Evolutionary conservation across 2,888 invertebrate species (phyloP), one percentile per base, ranked within the genome.

Genomic region (Smittia aterrima): DNA sequence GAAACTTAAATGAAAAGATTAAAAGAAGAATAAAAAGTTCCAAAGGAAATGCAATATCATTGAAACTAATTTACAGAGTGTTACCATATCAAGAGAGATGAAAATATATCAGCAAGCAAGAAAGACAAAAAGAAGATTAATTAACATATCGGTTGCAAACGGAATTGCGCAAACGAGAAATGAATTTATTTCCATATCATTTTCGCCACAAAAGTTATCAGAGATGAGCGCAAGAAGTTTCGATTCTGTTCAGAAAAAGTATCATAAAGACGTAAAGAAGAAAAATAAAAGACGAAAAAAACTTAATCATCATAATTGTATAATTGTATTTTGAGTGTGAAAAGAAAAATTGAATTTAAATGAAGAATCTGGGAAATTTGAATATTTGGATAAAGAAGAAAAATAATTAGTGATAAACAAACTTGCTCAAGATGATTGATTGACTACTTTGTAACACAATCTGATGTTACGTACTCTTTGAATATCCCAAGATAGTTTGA

Each of bases 311-410:
- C 47, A 16, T 47, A 47, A 47, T 32, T 47, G 9, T 62, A 62
- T 72, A 71, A 71, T 71, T 71, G 72, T 72, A 72, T 72, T 72
- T 71, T 72, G 72, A 40, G 72, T 72, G 72, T 71, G 41, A 71
- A 68, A 68, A 53, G n/a, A 16, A 47, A 47, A 58, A 18, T 22
- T 58, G 58, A 71, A 54, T 71, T 54, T 54, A 71, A 53, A 25
- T 25, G 25, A 53, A 71, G 41, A 71, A 54, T 25, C 47, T 53
- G 54, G 32, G 47, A 18, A 47, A 54, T 32, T 11, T 6, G 16
- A 54, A 24, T 71, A 54, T 71, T 25, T 54, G 53, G 54, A 11
- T 53, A 47, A 41, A 9, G 18, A 66, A 66, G n/a, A n/a, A 24
- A 64, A 67, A 67, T 67, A 58, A 58, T 22, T 58, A 58, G 58